Conservation (phyloP, 2,797 vertebrate species). For the Acrocephalus scirpaceus region DNA sequence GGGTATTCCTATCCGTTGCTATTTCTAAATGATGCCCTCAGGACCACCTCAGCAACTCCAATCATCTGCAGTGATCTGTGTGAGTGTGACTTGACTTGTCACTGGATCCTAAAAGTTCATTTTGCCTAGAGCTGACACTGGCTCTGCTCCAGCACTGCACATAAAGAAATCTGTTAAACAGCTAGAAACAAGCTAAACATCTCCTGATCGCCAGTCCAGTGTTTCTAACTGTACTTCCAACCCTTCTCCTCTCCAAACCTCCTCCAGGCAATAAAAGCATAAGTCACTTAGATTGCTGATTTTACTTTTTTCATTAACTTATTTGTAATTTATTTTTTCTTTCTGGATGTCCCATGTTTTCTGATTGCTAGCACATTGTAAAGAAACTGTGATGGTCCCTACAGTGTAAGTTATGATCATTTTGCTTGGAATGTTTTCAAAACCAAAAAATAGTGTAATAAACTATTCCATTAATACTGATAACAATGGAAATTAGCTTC, state of each 20-base stretch:
- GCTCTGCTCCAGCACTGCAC: background rate
- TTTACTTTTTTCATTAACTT: background rate
- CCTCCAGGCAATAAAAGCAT: background rate
- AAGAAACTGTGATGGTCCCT: background rate
- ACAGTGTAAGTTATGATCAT: background rate
- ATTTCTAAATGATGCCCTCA: constrained; percentile 21
- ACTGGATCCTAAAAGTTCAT: background rate
- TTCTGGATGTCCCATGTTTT: background rate
- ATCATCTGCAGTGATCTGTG: background rate
- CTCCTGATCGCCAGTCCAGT: background rate
- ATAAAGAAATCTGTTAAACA: background rate
- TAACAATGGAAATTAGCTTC: background rate
- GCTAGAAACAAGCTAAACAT: constrained; percentile 14
- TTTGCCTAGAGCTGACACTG: constrained; percentile 19
- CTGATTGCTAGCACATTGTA: background rate
- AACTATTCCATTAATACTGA: background rate
- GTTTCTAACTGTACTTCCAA: constrained; percentile 9
- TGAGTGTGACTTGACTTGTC: background rate
- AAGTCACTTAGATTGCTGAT: background rate
- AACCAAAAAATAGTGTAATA: background rate
- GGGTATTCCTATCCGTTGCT: background rate
- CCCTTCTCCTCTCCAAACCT: background rate
- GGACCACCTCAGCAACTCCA: background rate
- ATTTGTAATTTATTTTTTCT: background rate
- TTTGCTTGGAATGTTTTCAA: background rate